Evolutionary conservation across 2,888 invertebrate species (phyloP).

Genomic region (Hirtodrosophila histrioides): DNA sequence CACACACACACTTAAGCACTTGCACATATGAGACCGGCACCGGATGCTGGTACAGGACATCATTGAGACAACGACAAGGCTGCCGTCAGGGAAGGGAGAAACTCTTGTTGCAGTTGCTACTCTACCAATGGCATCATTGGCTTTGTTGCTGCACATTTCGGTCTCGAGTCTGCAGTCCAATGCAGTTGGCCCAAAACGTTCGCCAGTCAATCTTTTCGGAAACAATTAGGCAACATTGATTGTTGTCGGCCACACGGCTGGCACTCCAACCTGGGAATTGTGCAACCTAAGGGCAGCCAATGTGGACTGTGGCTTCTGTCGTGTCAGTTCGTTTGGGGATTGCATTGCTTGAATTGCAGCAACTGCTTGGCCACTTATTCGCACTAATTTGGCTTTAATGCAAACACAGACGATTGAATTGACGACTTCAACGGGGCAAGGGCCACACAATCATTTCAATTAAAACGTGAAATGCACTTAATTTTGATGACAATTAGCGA

Average conservation of each 20-base stretch:
- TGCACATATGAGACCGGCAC: constrained; percentile 24
- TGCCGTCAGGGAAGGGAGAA: background rate
- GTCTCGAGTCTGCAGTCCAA: constrained; percentile 9
- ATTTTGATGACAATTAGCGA: constrained; percentile 77
- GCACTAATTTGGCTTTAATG: constrained; percentile 63
- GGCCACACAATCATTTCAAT: constrained; percentile 60
- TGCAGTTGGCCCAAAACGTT: constrained; percentile 9
- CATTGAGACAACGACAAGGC: constrained; percentile 52
- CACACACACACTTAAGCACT: constrained; percentile 16
- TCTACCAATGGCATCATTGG: constrained; percentile 4
- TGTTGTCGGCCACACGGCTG: constrained; percentile 25
- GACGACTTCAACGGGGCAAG: constrained; percentile 20
- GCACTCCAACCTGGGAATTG: background rate
- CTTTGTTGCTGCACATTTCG: constrained; percentile 7
- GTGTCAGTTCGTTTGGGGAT: constrained; percentile 28
- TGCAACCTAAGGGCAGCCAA: background rate
- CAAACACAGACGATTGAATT: constrained; percentile 22
- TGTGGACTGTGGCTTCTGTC: constrained; percentile 2
- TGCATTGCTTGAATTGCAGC: constrained; percentile 7
- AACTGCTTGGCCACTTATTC: constrained; percentile 28
- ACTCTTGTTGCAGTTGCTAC: constrained; percentile 16
- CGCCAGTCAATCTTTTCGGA: constrained; percentile 51
- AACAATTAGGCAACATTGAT: constrained; percentile 60
- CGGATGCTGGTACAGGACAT: constrained; percentile 53
- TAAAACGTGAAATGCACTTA: constrained; percentile 74